Percentiles rank a stretch among this genome's conserved stretches.
Conservation (phyloP, 64 coral and sea anemone genomes). For the Montipora cactus region DNA sequence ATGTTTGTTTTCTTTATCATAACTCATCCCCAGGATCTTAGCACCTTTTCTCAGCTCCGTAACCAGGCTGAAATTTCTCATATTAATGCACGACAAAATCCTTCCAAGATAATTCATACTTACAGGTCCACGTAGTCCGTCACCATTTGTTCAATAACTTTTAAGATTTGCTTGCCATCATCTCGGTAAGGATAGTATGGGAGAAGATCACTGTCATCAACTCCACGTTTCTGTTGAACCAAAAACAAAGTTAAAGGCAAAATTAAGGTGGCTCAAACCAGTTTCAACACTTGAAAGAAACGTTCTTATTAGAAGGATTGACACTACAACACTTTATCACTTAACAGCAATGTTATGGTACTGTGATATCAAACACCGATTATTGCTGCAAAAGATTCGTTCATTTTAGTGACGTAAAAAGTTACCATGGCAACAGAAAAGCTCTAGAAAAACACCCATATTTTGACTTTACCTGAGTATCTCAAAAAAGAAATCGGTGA, state of each 20-base stretch:
- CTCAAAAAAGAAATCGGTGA: too few relatives aligned
- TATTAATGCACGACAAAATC: background rate
- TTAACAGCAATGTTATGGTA: too few relatives aligned
- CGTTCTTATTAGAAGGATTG: background rate
- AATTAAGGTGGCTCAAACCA: too few relatives aligned
- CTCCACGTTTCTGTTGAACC: conserved; percentile 44
- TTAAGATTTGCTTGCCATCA: conserved; percentile 68
- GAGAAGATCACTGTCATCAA: conserved; percentile 55
- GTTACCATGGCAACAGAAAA: too few relatives aligned
- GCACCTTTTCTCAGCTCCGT: background rate
- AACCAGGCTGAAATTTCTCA: conserved; percentile 1
- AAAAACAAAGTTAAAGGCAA: too few relatives aligned
- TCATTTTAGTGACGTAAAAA: too few relatives aligned
- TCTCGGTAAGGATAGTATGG: conserved; percentile 32
- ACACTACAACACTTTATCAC: background rate
- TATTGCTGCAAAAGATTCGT: too few relatives aligned
- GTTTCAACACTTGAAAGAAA: too few relatives aligned
- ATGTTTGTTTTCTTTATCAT: conserved; percentile 53
- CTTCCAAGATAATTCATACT: conserved; percentile 26
- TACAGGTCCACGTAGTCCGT: conserved; percentile 72
- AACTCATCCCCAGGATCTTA: conserved; percentile 13
- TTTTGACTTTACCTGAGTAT: too few relatives aligned
- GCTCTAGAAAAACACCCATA: too few relatives aligned
- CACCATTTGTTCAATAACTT: conserved; percentile 57
- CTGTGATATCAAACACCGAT: too few relatives aligned